Percentiles rank a stretch among this genome's conserved stretches.
These are phyloP conservation scores for Syngnathus typhle DNA, from an alignment of 2,113 vertebrate species.

Conservation along the genomic window DNA sequence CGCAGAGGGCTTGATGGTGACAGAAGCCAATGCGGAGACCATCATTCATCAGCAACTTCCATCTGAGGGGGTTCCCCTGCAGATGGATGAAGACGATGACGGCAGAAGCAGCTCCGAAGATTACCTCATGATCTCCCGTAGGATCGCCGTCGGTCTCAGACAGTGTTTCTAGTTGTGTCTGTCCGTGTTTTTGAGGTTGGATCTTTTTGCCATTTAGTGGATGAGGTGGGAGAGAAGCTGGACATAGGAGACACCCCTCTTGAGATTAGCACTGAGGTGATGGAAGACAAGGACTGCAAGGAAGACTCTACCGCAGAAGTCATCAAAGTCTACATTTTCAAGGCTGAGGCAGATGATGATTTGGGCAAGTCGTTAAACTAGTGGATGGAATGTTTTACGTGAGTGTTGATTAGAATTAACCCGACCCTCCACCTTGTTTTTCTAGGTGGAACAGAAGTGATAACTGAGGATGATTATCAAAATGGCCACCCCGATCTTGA, in stretches of 20 bases:
- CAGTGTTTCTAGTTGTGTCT: constrained; percentile 1
- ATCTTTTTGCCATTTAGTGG: constrained; percentile 72
- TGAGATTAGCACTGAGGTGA: constrained; percentile 89
- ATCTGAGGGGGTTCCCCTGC: constrained; percentile 81
- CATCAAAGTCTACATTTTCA: constrained; percentile 99
- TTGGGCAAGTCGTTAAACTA: constrained; percentile 74
- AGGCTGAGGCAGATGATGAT: constrained; percentile 98
- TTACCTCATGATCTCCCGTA: constrained; percentile 98
- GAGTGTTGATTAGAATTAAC: background rate
- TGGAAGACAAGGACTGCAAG: constrained; percentile 86
- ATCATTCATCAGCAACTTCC: constrained; percentile 83
- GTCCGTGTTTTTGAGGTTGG: background rate
- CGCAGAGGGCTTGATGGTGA: constrained; percentile 89
- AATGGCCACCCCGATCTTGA: constrained; percentile 90
- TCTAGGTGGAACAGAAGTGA: constrained; percentile 93
- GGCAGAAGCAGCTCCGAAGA: constrained; percentile 92
- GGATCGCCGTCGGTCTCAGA: constrained; percentile 5
- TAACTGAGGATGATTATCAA: constrained; percentile 93
- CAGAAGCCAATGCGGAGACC: constrained; percentile 81
- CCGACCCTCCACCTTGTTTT: background rate
- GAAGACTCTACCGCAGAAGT: constrained; percentile 93
- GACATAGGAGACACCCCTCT: constrained; percentile 89
- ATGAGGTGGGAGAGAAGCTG: constrained; percentile 95
- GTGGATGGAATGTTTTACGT: no score
- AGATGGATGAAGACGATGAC: constrained; percentile 87